phyloP scores from a whole-genome alignment of 2,888 invertebrate species.

The Troilus luridus region DNA sequence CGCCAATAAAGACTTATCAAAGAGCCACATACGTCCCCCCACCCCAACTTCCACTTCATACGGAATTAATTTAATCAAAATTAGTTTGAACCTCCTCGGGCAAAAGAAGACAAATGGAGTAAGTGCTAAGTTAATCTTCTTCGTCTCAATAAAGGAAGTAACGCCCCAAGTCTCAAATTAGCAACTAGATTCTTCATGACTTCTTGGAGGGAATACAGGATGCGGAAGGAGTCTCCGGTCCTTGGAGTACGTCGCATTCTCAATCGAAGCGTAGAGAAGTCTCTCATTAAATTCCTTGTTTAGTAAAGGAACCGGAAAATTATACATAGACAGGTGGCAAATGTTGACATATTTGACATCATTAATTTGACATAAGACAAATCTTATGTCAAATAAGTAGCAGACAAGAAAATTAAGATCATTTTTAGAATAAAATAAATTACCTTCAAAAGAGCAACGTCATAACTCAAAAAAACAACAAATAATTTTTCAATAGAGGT shows the following conservation, averaged over 20 bases:
- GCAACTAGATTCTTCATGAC: background rate
- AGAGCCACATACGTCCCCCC: background rate
- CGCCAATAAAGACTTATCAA: background rate
- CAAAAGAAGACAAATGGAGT: constrained; percentile 16
- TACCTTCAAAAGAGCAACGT: too few relatives aligned
- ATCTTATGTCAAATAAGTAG: too few relatives aligned
- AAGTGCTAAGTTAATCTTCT: background rate
- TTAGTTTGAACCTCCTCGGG: background rate
- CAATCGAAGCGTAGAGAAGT: background rate
- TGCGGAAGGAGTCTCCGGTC: background rate
- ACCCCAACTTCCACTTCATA: background rate
- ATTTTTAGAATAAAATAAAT: too few relatives aligned
- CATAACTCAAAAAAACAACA: too few relatives aligned
- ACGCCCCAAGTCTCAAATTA: background rate
- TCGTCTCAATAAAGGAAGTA: background rate
- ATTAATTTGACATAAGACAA: too few relatives aligned
- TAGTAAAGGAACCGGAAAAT: background rate
- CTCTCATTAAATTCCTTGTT: background rate
- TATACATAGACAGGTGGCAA: background rate
- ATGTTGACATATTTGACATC: too few relatives aligned
- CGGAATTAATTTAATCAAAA: constrained; percentile 33
- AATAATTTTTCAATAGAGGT: too few relatives aligned
- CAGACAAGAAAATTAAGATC: too few relatives aligned
- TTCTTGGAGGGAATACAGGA: background rate
- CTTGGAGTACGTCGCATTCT: background rate